phyloP scores from a whole-genome alignment of 53 echinoderm and acorn worm genomes.

The Mesocentrotus franciscanus region DNA sequence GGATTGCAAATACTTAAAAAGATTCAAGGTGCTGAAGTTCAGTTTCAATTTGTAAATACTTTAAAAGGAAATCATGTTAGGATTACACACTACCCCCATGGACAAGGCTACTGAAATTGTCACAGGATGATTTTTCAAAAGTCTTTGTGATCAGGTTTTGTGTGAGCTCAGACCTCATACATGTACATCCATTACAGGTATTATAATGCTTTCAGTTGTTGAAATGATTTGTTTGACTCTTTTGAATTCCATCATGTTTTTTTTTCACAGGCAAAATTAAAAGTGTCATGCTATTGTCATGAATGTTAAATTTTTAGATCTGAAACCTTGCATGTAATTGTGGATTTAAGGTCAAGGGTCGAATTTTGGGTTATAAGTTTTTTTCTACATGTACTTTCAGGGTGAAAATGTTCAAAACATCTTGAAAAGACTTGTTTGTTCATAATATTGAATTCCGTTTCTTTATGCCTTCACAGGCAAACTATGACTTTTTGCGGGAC shows the following conservation, averaged over 20 bases:
- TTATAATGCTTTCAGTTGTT: too few relatives aligned
- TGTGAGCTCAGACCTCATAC: background rate
- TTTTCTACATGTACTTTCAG: background rate
- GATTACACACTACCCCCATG: too few relatives aligned
- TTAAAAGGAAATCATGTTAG: too few relatives aligned
- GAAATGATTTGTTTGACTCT: background rate
- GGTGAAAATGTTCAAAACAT: slow-evolving; percentile 10
- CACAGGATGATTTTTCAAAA: too few relatives aligned
- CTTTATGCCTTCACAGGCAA: background rate
- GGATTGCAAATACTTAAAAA: too few relatives aligned
- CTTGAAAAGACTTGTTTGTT: slow-evolving; percentile 10
- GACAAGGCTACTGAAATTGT: too few relatives aligned
- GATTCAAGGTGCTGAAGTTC: too few relatives aligned
- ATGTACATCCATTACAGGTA: background rate
- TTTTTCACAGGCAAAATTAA: background rate
- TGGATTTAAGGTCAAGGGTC: background rate
- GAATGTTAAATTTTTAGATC: background rate
- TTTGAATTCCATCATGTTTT: background rate
- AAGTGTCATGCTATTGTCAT: background rate
- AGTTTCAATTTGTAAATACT: too few relatives aligned
- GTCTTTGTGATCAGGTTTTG: background rate
- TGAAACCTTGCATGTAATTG: background rate
- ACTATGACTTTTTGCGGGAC: background rate
- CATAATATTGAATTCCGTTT: background rate
- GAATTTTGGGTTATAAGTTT: background rate